Conservation (phyloP, 2,888 invertebrate species). For the Zygogramma bicolorata region DNA sequence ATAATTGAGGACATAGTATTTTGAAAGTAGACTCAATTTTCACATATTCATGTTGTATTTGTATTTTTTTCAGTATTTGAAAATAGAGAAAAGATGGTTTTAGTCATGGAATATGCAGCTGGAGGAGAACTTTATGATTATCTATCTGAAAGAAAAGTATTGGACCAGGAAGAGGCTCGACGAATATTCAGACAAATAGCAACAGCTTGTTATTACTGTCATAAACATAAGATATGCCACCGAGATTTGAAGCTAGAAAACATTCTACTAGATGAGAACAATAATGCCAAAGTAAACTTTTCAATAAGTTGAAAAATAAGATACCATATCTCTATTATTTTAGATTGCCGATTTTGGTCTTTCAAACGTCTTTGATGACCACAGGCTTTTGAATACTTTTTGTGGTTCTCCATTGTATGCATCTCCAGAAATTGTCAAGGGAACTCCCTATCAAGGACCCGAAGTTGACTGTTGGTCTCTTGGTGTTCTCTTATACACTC, state of each 20-base stretch:
- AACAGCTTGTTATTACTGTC: constrained; percentile 97
- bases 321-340: constrained; percentile 45
- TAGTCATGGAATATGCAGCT: constrained; percentile 99
- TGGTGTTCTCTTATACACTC: constrained; percentile 95
- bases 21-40: no score
- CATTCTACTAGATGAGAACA: constrained; percentile 91
- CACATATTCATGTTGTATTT: no score
- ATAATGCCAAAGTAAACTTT: constrained; percentile 88
- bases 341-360: constrained; percentile 99
- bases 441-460: constrained; percentile 96
- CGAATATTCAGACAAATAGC: constrained; percentile 96
- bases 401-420: constrained; percentile 98
- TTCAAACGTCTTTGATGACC: constrained; percentile 95
- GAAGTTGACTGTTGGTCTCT: constrained; percentile 96
- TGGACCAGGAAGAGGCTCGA: constrained; percentile 92
- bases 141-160: constrained; percentile 90
- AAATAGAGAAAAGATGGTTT: constrained; percentile 98
- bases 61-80: constrained; percentile 84
- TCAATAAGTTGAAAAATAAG: constrained; percentile 1
- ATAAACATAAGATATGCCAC: constrained; percentile 98
- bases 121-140: constrained; percentile 99
- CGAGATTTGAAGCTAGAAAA: constrained; percentile 96
- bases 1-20: no score
- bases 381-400: constrained; percentile 88
- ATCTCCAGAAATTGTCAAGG: constrained; percentile 97